Base-by-base conservation (phyloP, 35 echinoderm and acorn worm genomes). In the Holothuria glaberrima region DNA sequence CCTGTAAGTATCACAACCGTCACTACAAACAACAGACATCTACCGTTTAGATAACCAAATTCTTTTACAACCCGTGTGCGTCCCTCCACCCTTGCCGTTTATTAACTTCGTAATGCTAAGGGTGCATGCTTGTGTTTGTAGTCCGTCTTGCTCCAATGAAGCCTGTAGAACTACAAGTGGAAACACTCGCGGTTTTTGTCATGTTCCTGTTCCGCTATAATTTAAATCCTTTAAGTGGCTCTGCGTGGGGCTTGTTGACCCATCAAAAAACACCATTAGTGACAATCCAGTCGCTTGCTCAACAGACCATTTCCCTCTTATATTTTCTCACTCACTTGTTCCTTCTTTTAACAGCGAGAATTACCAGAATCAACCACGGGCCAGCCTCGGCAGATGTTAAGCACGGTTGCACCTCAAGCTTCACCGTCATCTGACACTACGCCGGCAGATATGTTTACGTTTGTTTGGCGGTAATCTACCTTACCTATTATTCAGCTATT, bases 391-490 rank as follows among this genome's bases (percentile, higher is more conserved):
- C 74, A 78, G 74, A 78, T 78, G 74, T 78, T 78, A 48, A 50
- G 50, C 74, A 48, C 74, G 74, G 74, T 48, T 48, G 50, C 21
- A 48, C 45, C 74, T 78, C 44, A 48, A 41, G 74, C 21, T 48
- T 78, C 19, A 9, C 33, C 44, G 74, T 78, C 50, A 78, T 78
- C 50, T 27, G 74, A 78, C 74, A 78, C 74, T 78, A 21, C 27
- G 74, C 74, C 74, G 21, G 74, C n/a, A 78, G 74, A 78, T 78
- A 78, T 78, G 74, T 78, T 78, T 78, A 78, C 74, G 38, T 78
- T 78, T 48, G 74, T 78, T 78, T 78, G 38, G 74, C 36, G 74
- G 41, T 78, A 35, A 26, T 21, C 41, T 48, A 7, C 25, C 5
- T 78, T 78, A 41, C 18, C 38, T 78, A 78, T 78, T 78, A 78